Conservation (phyloP, 2,113 vertebrate genomes). For the Podiceps cristatus region DNA sequence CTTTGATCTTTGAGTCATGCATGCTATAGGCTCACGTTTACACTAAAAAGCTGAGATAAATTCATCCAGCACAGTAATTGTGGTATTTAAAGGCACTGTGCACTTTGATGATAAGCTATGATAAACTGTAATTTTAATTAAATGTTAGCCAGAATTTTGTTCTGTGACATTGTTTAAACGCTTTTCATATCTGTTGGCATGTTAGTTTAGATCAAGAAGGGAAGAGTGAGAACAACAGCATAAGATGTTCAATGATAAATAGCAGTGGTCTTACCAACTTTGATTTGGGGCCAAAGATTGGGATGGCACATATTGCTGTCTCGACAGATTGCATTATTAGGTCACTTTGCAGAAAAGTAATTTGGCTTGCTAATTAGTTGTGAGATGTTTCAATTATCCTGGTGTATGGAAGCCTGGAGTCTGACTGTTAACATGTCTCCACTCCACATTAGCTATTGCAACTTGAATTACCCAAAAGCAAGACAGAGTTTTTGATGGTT, state of each 20-base stretch:
- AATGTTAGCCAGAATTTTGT: background rate
- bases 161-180: background rate
- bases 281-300: background rate
- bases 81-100: background rate
- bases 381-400: slow-evolving; percentile 22
- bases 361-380: slow-evolving; percentile 36
- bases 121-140: background rate
- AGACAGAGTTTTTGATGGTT: background rate
- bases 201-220: background rate
- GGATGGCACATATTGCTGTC: background rate
- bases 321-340: slow-evolving; percentile 3
- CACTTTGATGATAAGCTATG: background rate
- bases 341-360: slow-evolving; percentile 34
- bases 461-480: background rate
- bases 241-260: background rate
- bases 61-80: background rate
- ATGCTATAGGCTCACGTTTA: background rate
- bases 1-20: background rate
- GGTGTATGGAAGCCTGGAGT: background rate
- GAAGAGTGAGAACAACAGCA: background rate
- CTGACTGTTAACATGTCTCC: background rate
- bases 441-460: background rate
- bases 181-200: background rate
- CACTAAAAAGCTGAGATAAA: background rate
- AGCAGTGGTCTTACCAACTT: background rate